phyloP scores from a whole-genome alignment of 64 coral and sea anemone genomes.

The Montipora efflorescens region DNA sequence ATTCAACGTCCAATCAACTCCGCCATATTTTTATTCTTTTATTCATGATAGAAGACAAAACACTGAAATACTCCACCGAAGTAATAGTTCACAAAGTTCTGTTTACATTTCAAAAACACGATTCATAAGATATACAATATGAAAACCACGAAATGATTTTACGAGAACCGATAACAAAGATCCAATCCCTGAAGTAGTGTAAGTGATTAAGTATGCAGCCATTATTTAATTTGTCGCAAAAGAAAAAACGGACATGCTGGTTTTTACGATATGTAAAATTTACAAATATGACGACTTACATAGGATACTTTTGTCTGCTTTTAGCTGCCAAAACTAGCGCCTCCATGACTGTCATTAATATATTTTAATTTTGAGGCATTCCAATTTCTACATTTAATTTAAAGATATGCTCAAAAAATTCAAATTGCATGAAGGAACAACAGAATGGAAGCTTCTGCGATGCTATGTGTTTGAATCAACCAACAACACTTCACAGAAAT shows the following conservation, averaged over 20 bases:
- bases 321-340: background rate
- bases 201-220: background rate
- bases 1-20: conserved; percentile 31
- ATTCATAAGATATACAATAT: background rate
- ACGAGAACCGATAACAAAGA: background rate
- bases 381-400: conserved; percentile 13
- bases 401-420: background rate
- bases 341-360: background rate
- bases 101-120: conserved; percentile 79
- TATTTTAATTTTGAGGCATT: background rate
- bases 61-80: background rate
- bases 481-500: too few species aligned
- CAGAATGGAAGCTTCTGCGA: background rate
- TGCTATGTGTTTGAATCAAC: too few species aligned
- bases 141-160: conserved; percentile 12
- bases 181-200: background rate
- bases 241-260: too few species aligned
- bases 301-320: conserved; percentile 6
- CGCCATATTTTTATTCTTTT: background rate
- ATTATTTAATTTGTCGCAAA: conserved; percentile 17
- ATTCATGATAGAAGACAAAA: conserved; percentile 8
- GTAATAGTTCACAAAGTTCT: conserved; percentile 41
- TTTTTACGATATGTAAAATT: background rate
- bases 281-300: background rate
- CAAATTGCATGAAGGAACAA: background rate